Conservation (phyloP, 2,888 invertebrate genomes). For the Agriotes lineatus region DNA sequence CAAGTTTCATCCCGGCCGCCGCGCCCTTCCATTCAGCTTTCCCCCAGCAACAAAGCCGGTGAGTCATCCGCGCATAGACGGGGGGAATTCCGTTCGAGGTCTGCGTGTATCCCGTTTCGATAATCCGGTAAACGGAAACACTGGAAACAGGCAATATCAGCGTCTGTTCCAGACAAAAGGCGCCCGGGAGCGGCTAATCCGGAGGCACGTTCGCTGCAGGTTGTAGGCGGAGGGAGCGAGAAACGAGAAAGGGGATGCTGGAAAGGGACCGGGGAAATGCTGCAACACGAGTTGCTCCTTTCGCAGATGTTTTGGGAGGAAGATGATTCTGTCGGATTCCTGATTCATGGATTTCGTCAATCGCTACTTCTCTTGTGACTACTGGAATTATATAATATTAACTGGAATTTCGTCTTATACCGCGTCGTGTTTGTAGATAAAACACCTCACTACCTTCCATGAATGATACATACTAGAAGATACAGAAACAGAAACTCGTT, state of each 20-base stretch:
- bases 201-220: not conserved
- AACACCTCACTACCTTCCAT: no score
- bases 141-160: constrained; percentile 13
- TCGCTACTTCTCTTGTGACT: no score
- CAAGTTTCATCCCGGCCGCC: not conserved
- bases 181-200: constrained; percentile 12
- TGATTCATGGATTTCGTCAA: no score
- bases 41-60: constrained; percentile 46
- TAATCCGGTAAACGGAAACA: constrained; percentile 28
- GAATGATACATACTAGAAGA: no score
- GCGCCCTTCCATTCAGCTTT: constrained; percentile 25
- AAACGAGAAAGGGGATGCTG: not conserved
- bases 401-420: no score
- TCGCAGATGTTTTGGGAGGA: no score
- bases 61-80: constrained; percentile 44
- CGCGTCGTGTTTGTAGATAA: no score
- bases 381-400: no score
- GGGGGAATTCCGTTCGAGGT: constrained; percentile 33
- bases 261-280: not conserved
- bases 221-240: not conserved
- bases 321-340: no score
- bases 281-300: not conserved
- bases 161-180: constrained; percentile 12
- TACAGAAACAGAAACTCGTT: no score
- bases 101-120: constrained; percentile 29